phyloP scores from a whole-genome alignment of 2,113 vertebrate genomes.

The Varanus salvator region DNA sequence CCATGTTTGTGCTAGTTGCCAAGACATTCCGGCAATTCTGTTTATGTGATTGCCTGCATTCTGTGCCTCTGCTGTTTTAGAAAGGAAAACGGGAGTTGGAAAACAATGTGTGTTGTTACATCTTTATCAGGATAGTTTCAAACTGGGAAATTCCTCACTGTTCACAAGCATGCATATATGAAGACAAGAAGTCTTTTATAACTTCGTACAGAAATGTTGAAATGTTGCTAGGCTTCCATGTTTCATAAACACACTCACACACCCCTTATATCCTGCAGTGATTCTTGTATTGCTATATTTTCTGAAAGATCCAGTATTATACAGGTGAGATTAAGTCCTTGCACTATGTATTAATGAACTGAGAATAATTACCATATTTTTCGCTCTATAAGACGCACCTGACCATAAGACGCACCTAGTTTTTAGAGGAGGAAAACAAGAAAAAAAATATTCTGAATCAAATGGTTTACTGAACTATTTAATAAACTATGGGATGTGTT shows the following conservation, averaged over 20 bases:
- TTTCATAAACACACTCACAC: not conserved
- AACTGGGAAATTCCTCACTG: not conserved
- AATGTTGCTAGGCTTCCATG: not conserved
- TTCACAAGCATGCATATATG: not conserved
- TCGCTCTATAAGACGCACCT: too few species aligned
- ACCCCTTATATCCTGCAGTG: not conserved
- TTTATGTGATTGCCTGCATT: not conserved
- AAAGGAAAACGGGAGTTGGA: not conserved
- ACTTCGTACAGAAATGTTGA: not conserved
- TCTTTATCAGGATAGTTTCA: not conserved
- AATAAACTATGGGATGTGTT: too few species aligned
- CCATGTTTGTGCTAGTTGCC: conserved; percentile 3
- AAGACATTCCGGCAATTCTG: conserved; percentile 15
- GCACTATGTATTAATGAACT: not conserved
- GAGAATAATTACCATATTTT: too few species aligned
- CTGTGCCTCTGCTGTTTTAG: not conserved
- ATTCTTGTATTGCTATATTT: conserved; percentile 20
- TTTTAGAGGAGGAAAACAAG: too few species aligned
- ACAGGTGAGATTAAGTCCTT: not conserved
- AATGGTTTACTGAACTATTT: too few species aligned
- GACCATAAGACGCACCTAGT: too few species aligned
- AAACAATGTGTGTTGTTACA: not conserved
- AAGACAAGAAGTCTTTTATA: conserved; percentile 17
- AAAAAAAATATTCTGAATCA: too few species aligned
- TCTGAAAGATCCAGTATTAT: not conserved